Conservation (phyloP, 2,797 vertebrate genomes). For the Hyperoplus immaculatus region DNA sequence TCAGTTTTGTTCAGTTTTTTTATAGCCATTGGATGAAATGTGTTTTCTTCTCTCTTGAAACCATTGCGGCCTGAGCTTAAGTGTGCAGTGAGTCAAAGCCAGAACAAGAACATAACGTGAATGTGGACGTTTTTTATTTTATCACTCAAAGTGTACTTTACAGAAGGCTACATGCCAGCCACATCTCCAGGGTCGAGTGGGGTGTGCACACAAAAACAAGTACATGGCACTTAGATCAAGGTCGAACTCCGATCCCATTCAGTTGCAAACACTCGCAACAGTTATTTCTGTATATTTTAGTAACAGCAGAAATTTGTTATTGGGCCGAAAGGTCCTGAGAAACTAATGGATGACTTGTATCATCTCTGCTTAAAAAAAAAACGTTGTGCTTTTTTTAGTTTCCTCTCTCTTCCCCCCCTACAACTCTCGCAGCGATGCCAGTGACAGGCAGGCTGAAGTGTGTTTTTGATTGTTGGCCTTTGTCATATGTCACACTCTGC, state of each 20-base stretch:
- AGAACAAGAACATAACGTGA: conserved; percentile 23
- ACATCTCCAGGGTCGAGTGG: conserved; percentile 51
- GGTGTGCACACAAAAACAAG: conserved; percentile 46
- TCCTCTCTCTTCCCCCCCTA: conserved; percentile 28
- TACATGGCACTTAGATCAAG: conserved; percentile 47
- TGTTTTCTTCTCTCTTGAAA: background rate
- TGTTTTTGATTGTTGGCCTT: conserved; percentile 75
- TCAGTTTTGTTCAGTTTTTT: background rate
- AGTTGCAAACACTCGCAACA: conserved; percentile 39
- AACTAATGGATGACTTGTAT: conserved; percentile 47
- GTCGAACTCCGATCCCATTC: conserved; percentile 38
- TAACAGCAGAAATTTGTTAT: conserved; percentile 34
- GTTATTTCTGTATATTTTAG: conserved; percentile 34
- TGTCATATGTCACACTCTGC: conserved; percentile 76
- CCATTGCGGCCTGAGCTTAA: conserved; percentile 13
- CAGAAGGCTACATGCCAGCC: conserved; percentile 39
- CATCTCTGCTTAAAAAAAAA: conserved; percentile 33
- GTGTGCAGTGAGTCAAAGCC: conserved; percentile 12
- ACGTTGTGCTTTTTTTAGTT: conserved; percentile 45
- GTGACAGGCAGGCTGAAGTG: conserved; percentile 64
- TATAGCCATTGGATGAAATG: background rate
- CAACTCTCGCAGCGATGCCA: conserved; percentile 52
- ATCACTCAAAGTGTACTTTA: conserved; percentile 38
- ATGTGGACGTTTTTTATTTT: conserved; percentile 50
- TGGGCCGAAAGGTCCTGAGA: conserved; percentile 19